These are phyloP conservation scores for Spialia ferax DNA, from an alignment of 2,888 invertebrate species.

Conservation along the genomic window DNA sequence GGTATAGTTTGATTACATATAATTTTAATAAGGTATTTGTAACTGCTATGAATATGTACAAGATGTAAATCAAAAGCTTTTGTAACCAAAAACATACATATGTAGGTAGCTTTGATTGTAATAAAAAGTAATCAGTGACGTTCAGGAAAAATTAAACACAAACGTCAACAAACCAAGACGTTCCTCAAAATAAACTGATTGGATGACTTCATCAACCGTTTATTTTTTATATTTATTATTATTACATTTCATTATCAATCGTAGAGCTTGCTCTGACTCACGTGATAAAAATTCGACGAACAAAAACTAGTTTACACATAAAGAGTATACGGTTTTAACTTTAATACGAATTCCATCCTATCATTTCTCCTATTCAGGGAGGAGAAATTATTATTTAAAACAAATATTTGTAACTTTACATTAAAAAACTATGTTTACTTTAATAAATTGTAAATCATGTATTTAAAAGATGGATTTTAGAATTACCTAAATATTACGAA, in stretches of 20 bases:
- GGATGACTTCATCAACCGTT: conserved; percentile 30
- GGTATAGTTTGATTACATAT: too few species aligned
- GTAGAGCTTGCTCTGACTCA: conserved; percentile 21
- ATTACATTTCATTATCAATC: conserved; percentile 29
- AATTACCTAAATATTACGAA: too few species aligned
- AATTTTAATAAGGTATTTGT: too few species aligned
- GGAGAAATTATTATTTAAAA: too few species aligned
- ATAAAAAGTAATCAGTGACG: neutral
- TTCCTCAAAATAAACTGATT: conserved; percentile 23
- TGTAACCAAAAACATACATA: neutral
- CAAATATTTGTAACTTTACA: too few species aligned
- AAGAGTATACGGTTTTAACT: neutral
- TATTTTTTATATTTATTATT: conserved; percentile 28
- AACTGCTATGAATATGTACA: too few species aligned
- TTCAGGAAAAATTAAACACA: conserved; percentile 9
- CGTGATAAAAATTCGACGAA: conserved; percentile 22
- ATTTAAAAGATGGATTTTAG: too few species aligned
- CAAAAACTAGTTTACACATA: conserved; percentile 1
- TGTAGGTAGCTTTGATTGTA: neutral
- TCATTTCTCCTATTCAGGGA: too few species aligned
- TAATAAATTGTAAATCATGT: too few species aligned
- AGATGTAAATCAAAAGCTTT: neutral
- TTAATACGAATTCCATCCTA: too few species aligned
- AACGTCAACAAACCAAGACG: conserved; percentile 15
- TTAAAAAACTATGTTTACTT: too few species aligned